phyloP scores from a whole-genome alignment of 2,113 vertebrate species.

The Eubucco bourcierii region DNA sequence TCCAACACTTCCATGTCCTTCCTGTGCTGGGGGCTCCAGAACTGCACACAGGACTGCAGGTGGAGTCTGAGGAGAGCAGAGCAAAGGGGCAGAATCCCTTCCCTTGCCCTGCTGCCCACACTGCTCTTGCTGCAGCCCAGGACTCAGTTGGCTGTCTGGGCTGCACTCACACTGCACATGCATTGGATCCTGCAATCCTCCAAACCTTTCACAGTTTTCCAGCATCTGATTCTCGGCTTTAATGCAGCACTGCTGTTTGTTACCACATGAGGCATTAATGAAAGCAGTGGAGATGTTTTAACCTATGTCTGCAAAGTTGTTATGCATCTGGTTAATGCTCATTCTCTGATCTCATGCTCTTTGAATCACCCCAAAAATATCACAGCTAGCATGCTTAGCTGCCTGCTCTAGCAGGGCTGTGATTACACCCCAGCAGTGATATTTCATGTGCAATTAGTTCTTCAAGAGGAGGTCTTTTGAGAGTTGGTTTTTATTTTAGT shows the following conservation, averaged over 20 bases:
- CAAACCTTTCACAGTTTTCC: constrained; percentile 11
- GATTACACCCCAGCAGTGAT: background rate
- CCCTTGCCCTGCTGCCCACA: too few relatives aligned
- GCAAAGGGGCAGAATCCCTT: too few relatives aligned
- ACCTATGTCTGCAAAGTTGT: constrained; percentile 42
- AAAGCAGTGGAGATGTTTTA: constrained; percentile 48
- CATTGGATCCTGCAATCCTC: background rate
- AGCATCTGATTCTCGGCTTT: background rate
- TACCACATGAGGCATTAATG: constrained; percentile 31
- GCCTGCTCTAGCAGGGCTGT: background rate
- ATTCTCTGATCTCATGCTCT: constrained; percentile 19
- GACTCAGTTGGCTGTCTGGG: too few relatives aligned
- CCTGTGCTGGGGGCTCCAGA: too few relatives aligned
- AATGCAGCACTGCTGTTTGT: background rate
- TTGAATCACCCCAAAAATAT: constrained; percentile 19
- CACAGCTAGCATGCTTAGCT: background rate
- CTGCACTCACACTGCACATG: too few relatives aligned
- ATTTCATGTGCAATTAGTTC: background rate
- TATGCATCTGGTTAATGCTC: constrained; percentile 19
- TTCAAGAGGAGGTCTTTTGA: background rate
- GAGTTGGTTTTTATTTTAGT: background rate
- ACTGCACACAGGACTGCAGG: too few relatives aligned
- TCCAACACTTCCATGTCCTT: too few relatives aligned
- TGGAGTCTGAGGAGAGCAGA: too few relatives aligned
- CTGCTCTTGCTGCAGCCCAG: too few relatives aligned